A percentile compares a stretch with the other conserved stretches of the same genome.
phyloP scores from a whole-genome alignment of 2,113 vertebrate species.

The Marcusenius ussheri region DNA sequence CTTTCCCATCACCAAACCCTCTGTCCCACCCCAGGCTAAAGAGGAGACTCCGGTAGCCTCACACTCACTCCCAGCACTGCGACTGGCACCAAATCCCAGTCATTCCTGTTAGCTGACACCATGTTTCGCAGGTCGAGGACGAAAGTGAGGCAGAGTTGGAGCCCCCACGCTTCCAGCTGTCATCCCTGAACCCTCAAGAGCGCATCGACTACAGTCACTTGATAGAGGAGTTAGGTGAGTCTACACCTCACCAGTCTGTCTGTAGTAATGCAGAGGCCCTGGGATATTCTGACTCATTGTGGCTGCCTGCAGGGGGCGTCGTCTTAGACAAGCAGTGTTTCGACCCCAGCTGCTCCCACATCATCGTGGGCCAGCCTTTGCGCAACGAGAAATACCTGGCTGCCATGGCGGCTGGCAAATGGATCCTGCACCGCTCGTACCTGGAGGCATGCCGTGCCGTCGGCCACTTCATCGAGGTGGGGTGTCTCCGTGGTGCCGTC shows the following conservation, averaged over 20 bases:
- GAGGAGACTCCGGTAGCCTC: constrained; percentile 57
- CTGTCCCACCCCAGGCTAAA: constrained; percentile 66
- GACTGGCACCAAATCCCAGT: background rate
- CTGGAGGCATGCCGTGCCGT: constrained; percentile 79
- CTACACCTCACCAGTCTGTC: constrained; percentile 6
- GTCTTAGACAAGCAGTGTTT: constrained; percentile 91
- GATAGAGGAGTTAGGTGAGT: constrained; percentile 87
- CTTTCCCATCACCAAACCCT: constrained; percentile 76
- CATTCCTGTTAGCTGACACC: background rate
- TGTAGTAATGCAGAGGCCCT: background rate
- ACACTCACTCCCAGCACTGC: background rate
- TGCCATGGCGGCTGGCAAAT: constrained; percentile 91
- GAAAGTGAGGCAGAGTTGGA: constrained; percentile 50
- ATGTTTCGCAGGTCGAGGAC: constrained; percentile 39
- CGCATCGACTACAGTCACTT: constrained; percentile 91
- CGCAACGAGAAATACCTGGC: constrained; percentile 95
- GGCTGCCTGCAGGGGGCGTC: constrained; percentile 62
- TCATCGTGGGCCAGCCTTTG: constrained; percentile 87
- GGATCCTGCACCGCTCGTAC: constrained; percentile 95
- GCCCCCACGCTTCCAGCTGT: constrained; percentile 80
- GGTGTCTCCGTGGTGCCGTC: background rate
- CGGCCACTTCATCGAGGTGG: constrained; percentile 72
- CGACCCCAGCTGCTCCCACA: constrained; percentile 88
- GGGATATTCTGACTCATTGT: background rate
- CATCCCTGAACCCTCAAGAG: constrained; percentile 91